Evolutionary conservation across 2,113 vertebrate genomes (phyloP).

Genomic region (Fulmarus glacialis): DNA sequence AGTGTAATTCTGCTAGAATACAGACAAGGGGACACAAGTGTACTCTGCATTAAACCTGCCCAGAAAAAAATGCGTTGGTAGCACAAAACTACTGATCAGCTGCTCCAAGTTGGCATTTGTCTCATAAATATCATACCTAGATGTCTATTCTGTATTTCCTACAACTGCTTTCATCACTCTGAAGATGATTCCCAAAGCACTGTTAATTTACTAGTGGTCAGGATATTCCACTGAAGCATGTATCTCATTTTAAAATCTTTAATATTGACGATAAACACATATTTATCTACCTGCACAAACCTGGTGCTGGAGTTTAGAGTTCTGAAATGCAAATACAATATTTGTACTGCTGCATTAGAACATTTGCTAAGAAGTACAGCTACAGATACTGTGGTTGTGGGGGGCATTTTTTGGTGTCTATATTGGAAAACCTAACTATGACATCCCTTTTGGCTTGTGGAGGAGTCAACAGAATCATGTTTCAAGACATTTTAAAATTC

Average conservation of each 20-base stretch:
- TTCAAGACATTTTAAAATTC: slow-evolving; percentile 77
- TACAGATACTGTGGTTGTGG: background rate
- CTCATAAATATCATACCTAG: background rate
- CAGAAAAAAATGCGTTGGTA: background rate
- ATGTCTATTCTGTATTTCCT: background rate
- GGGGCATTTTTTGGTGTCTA: slow-evolving; percentile 52
- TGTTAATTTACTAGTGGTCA: background rate
- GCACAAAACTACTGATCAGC: background rate
- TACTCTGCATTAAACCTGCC: background rate
- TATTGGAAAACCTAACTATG: slow-evolving; percentile 63
- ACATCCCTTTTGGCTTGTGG: slow-evolving; percentile 51
- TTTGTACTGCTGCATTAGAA: background rate
- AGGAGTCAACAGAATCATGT: slow-evolving; percentile 74
- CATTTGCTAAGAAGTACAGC: background rate
- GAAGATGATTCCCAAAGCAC: background rate
- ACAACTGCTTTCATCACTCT: background rate
- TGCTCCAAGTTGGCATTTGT: background rate
- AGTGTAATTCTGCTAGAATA: background rate
- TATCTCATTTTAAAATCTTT: background rate
- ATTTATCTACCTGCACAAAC: background rate
- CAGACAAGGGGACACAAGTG: background rate
- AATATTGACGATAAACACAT: background rate
- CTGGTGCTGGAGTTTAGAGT: background rate
- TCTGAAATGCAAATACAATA: background rate
- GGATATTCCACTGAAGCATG: background rate